Evolutionary conservation across 37 sponge, comb jelly and placozoan species (phyloP), one percentile per base, ranked within the genome.

Genomic region (Haliclona indistincta): DNA sequence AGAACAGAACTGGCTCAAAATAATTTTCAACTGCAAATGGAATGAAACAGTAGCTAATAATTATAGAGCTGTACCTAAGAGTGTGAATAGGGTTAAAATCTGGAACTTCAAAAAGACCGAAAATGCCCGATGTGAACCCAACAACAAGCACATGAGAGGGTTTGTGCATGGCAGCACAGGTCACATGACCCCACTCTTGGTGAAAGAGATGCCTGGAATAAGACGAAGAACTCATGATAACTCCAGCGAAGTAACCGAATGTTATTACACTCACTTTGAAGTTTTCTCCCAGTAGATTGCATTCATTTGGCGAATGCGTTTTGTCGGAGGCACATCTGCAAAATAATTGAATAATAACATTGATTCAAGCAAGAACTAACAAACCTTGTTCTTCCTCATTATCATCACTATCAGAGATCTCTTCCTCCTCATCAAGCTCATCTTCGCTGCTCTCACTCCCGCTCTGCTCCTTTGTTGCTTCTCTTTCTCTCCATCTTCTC

Each of bases 71-170:
- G 40, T 56, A 94, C 95, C 91, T 93, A 41, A 98, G 81, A 19
- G 91, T 76, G 78, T 98, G 99, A 35, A 98, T 92, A 26, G 62
- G 93, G 56, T 81, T 84, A 73, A 92, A 93, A 20, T 86, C 93
- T 13, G 95, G 99, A 71, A 95, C 79, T 76, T 98, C 99, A 43
- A 95, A 83, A 34, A 98, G 88, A 0, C 86, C 62, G 69, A 98
- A 98, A 47, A 89, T 81, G 1, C 99, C 99, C 1, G 70, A 71
- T 38, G 62, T 80, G 51, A 93, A 96, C 25, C 97, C 97, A 20
- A 88, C 81, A 15, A 96, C 75, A 28, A 96, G 76, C 35, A 96
- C 66, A 29, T 85, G 75, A 0, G 77, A 51, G 20, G 64, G 68
- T 32, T 80, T 77, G 70, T 93, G 90, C 36, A 82, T 58, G 38